Percentiles rank a stretch among this genome's conserved stretches.
phyloP scores from a whole-genome alignment of 2,113 vertebrate genomes.

The Pituophis catenifer region DNA sequence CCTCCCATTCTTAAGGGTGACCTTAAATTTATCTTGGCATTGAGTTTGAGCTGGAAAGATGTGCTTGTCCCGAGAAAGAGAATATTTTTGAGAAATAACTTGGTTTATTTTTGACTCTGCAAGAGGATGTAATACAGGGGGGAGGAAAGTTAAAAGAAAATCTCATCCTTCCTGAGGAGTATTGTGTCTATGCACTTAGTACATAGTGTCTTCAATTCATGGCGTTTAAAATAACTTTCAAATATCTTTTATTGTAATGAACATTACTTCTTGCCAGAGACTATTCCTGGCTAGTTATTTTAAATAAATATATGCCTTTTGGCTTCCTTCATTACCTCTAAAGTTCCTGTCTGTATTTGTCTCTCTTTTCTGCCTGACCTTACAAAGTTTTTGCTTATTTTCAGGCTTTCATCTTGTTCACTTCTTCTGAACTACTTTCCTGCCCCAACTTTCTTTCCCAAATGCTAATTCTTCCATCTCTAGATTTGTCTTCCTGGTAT shows the following conservation, averaged over 20 bases:
- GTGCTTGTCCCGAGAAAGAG: slow-evolving; percentile 39
- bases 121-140: slow-evolving; percentile 1
- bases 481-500: background rate
- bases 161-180: background rate
- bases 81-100: slow-evolving; percentile 47
- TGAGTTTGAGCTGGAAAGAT: slow-evolving; percentile 40
- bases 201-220: background rate
- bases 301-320: background rate
- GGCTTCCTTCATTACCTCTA: too few relatives aligned
- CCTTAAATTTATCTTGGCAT: slow-evolving; percentile 65
- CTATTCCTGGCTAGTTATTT: background rate
- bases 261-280: background rate
- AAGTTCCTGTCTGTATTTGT: background rate
- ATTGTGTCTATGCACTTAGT: background rate
- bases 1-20: slow-evolving; percentile 57
- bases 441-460: background rate
- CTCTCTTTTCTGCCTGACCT: background rate
- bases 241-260: background rate
- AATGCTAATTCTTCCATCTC: background rate
- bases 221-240: background rate
- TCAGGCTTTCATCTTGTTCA: background rate
- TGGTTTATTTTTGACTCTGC: slow-evolving; percentile 41
- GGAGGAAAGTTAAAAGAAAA: background rate
- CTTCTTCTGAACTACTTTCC: background rate
- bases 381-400: background rate